Base-by-base conservation (phyloP, 2,113 vertebrate genomes). In the Spermophilus dauricus region DNA sequence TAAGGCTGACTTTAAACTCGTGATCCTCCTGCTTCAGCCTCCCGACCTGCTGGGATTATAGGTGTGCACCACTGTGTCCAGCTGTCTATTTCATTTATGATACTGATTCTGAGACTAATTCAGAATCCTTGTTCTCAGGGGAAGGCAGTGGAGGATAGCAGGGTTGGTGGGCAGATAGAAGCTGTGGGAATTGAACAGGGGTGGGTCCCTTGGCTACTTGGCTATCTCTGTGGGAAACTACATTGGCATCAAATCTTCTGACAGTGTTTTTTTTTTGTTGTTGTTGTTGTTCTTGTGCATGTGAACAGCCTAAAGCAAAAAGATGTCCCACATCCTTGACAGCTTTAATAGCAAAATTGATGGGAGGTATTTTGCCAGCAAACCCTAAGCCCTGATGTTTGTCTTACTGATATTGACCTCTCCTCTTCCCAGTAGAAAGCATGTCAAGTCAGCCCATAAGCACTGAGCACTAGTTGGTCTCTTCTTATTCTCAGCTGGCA, bases 341-440 rank as follows among this genome's bases (percentile, higher is more conserved):
- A 77, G 70, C 80, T 90, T 90, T n/a, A 89, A 32, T 61, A 89
- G 69, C 61, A 78, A 69, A 94, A 32, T 72, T 76, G 78, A 89
- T 5, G 48, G 63, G 75, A 86, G 5, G 26, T 26, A 92, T 89
- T 93, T 77, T 82, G 17, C 48, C 42, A 94, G 45, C 72, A 91
- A 94, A 67, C 37, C 42, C 86, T 73, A 80, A 81, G 37, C 5
- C 58, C n/a, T 81, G 81, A 48, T 39, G 32, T 72, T 89, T 77
- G 22, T 89, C 14, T 84, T 90, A 69, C 18, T 90, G 88, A 88
- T 34, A 13, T 17, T 94, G 89, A 72, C 24, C 32, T 90, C 63
- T 86, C 17, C 26, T 83, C 22, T 87, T 93, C 53, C 65, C 80
- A 83, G 34, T 72, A 65, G 18, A 80, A 88, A 61, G 39, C 53